These are phyloP conservation scores for Margaritifera margaritifera DNA, from an alignment of 2,888 invertebrate species.

Conservation along the genomic window DNA sequence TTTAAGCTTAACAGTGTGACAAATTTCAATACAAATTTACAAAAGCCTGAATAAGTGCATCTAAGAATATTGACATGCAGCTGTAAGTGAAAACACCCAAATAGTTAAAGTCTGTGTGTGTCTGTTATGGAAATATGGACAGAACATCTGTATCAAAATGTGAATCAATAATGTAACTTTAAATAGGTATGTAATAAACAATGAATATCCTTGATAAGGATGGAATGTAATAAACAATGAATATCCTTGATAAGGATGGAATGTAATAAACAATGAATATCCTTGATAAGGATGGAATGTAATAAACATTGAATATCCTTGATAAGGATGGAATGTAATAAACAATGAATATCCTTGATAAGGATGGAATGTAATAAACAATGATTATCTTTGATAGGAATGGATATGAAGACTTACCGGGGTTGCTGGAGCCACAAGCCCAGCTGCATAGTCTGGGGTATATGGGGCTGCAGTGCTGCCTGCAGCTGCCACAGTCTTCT, in stretches of 20 bases:
- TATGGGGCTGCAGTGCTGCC: conserved; percentile 45
- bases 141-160: conserved; percentile 39
- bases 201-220: neutral
- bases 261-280: conserved; percentile 5
- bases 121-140: too few species aligned
- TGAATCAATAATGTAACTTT: conserved; percentile 82
- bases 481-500: conserved; percentile 59
- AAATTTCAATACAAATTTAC: too few species aligned
- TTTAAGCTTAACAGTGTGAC: too few species aligned
- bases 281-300: neutral
- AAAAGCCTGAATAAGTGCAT: too few species aligned
- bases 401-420: conserved; percentile 65
- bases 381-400: neutral
- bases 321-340: neutral
- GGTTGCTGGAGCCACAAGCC: conserved; percentile 80
- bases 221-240: neutral
- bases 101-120: too few species aligned
- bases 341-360: neutral
- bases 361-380: neutral
- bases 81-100: too few species aligned
- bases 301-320: too few species aligned
- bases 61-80: too few species aligned
- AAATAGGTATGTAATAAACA: conserved; percentile 74
- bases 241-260: conserved; percentile 72
- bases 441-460: conserved; percentile 89